phyloP scores from a whole-genome alignment of 2,888 invertebrate species.

The Ophion ventricosus region DNA sequence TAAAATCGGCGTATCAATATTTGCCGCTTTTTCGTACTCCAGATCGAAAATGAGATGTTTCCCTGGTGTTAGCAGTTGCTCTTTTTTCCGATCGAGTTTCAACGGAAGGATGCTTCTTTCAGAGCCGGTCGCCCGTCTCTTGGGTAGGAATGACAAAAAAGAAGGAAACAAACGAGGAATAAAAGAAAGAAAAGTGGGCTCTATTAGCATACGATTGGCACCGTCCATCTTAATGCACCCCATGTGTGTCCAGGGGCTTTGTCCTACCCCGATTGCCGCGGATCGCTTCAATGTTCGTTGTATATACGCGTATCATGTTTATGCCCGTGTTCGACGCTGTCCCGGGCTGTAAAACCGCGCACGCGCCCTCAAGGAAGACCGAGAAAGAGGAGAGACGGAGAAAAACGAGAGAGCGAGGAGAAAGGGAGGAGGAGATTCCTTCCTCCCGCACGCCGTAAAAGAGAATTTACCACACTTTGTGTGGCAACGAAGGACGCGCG shows the following conservation, averaged over 20 bases:
- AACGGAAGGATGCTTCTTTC: neutral
- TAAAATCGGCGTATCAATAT: neutral
- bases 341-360: constrained; percentile 77
- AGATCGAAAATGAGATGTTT: neutral
- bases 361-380: constrained; percentile 73
- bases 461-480: constrained; percentile 50
- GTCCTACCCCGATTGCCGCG: constrained; percentile 58
- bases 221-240: constrained; percentile 80
- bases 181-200: constrained; percentile 51
- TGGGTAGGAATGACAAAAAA: constrained; percentile 4
- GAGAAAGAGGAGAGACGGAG: constrained; percentile 13
- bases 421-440: constrained; percentile 16
- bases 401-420: constrained; percentile 31
- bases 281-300: constrained; percentile 68
- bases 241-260: constrained; percentile 66
- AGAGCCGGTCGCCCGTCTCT: neutral
- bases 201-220: constrained; percentile 83
- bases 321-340: constrained; percentile 80
- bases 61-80: neutral
- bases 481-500: constrained; percentile 34
- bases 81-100: neutral
- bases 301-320: constrained; percentile 79
- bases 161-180: constrained; percentile 26
- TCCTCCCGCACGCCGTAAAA: constrained; percentile 33
- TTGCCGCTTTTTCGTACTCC: neutral